Conservation (phyloP, 2,888 invertebrate genomes). For the Nemurella pictetii region DNA sequence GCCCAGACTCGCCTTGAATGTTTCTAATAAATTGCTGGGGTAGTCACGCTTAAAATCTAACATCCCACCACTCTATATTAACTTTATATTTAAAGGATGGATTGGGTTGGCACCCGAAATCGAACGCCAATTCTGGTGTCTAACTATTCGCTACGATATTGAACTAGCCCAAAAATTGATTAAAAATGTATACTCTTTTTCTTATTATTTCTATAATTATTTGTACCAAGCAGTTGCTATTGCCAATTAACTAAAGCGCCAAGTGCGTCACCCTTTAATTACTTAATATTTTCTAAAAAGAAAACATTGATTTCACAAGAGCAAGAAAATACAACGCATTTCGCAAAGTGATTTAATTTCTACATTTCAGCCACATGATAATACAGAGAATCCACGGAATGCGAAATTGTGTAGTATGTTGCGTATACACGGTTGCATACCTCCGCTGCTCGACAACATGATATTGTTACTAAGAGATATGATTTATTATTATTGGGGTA, state of each 20-base stretch:
- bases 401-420: neutral
- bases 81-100: neutral
- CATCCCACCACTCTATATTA: conserved; percentile 2
- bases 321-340: neutral
- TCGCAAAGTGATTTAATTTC: neutral
- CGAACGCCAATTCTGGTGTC: neutral
- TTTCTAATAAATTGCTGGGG: conserved; percentile 20
- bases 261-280: too few species aligned
- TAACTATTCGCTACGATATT: too few species aligned
- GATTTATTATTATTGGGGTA: conserved; percentile 27
- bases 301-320: neutral
- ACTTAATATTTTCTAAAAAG: too few species aligned
- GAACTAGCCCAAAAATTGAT: too few species aligned
- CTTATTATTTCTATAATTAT: too few species aligned
- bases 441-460: neutral
- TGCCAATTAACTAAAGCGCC: too few species aligned
- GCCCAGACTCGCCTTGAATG: conserved; percentile 3
- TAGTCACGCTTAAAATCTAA: neutral
- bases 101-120: neutral
- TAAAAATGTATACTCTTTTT: too few species aligned
- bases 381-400: neutral
- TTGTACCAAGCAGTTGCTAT: too few species aligned
- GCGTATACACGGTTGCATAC: neutral
- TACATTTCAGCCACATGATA: neutral
- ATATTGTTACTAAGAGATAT: neutral